Evolutionary conservation across 2,113 vertebrate species (phyloP).

Genomic region (Struthidea cinerea): DNA sequence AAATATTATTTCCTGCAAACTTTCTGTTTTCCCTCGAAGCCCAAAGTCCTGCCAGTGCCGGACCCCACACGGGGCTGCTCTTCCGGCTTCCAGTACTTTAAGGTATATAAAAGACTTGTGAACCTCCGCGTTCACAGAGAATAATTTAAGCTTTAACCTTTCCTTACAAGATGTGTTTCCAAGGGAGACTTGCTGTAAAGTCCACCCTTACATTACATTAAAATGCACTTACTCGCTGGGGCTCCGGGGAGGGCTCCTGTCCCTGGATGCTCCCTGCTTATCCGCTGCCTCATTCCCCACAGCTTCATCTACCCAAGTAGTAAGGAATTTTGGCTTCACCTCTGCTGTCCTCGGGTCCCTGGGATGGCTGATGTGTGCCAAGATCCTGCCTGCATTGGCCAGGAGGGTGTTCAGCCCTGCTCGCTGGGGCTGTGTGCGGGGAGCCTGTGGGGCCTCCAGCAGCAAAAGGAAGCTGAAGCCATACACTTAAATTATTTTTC

Average conservation of each 20-base stretch:
- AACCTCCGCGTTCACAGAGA: neutral
- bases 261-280: rapidly evolving
- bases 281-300: rapidly evolving
- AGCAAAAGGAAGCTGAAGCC: neutral
- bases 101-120: neutral
- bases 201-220: neutral
- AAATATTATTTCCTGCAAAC: neutral
- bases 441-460: neutral
- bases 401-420: neutral
- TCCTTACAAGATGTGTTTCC: neutral
- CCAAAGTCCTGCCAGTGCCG: neutral
- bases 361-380: rapidly evolving
- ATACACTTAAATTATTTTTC: neutral
- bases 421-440: rapidly evolving
- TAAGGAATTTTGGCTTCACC: neutral
- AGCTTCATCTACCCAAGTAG: rapidly evolving
- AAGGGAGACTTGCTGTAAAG: neutral
- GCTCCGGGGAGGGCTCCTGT: rapidly evolving
- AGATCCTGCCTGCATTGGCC: neutral
- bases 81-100: neutral
- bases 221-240: neutral
- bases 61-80: rapidly evolving
- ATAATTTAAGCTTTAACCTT: conserved; percentile 31
- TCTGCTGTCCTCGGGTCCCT: neutral
- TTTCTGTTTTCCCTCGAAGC: neutral